Evolutionary conservation across 30 jellyfish, hydroid and myxozoan species (phyloP), one percentile per base, ranked within the genome.

Genomic region (Chrysaora quinquecirrha): DNA sequence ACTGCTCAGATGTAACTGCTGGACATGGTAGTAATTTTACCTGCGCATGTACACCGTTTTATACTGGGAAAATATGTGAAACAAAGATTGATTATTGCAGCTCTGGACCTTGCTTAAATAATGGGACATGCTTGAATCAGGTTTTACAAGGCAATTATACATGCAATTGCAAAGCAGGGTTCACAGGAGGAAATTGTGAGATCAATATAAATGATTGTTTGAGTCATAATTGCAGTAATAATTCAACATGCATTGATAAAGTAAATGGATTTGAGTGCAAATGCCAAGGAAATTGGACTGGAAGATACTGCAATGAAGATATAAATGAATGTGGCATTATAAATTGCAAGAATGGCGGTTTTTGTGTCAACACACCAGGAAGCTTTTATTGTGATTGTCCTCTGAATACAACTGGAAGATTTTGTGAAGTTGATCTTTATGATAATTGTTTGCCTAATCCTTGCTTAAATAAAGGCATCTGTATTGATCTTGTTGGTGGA

Each of bases 41-140:
- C 24, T 90, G 97, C 74, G n/a, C 22, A 6, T 90, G 97, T 77
- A 75, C 90, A 22, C 89, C 87, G 9, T 74, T 30, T 38, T 88
- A 21, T 60, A 90, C 96, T 1, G 97, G 97, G 16, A 76, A 34
- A 34, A 62, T 61, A 25, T 90, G 97, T 68, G 97, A 84, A 38
- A 68, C 88, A 34, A 61, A 71, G 64, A 48, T 90, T 1, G 74
- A 89, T 47, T 79, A 80, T 84, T 89, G 97, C 65, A 61, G 20
- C 1, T 75, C 97, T 16, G 35, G 2, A 29, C 91, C 95, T 38
- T 86, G 96, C 34, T 27, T 64, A 19, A 75, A 76, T 30, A 76
- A 76, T 23, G 96, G 86, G 9, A 86, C 90, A 9, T 86, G 96
- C 71, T 64, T 19, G 24, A 76, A 76, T 28, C 31, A 30, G 2